Percentiles rank a stretch among this genome's conserved stretches.
These are phyloP conservation scores for Lytechinus pictus DNA, from an alignment of 35 echinoderm and acorn worm species.

Conservation along the genomic window DNA sequence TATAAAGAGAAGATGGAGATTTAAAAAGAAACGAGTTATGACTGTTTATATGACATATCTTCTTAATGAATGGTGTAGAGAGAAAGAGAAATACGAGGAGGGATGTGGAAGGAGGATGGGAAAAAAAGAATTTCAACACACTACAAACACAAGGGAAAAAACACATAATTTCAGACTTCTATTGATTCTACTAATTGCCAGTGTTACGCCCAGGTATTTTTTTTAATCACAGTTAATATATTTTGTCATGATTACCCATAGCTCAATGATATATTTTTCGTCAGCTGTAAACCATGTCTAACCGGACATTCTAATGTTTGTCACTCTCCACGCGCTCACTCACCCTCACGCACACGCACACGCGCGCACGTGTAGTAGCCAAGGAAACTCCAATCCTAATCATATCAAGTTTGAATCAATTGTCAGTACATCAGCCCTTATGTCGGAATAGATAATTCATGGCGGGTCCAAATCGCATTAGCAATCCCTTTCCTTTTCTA, in stretches of 20 bases:
- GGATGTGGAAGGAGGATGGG: too few species aligned
- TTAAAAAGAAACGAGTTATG: not conserved
- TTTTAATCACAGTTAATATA: too few species aligned
- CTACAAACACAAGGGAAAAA: too few species aligned
- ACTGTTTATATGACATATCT: too few species aligned
- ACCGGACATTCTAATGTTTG: not conserved
- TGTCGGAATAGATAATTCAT: slow-evolving; percentile 5
- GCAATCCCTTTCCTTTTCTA: not conserved
- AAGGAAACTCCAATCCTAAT: slow-evolving; percentile 14
- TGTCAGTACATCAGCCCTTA: not conserved
- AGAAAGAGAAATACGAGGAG: not conserved
- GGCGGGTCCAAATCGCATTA: slow-evolving; percentile 26
- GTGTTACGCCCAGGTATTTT: too few species aligned
- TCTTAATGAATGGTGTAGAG: not conserved
- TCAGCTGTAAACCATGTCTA: not conserved
- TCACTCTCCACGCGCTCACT: not conserved
- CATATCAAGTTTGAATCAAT: slow-evolving; percentile 37
- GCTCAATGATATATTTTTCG: too few species aligned
- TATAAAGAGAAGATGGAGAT: not conserved
- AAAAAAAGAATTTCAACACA: too few species aligned
- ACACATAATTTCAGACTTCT: too few species aligned
- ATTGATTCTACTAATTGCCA: too few species aligned
- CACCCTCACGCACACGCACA: not conserved
- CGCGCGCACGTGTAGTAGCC: not conserved
- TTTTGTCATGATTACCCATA: too few species aligned